Evolutionary conservation across 2,888 invertebrate genomes (phyloP), one percentile per base, ranked within the genome.

Genomic region (Eristalis arbustorum): DNA sequence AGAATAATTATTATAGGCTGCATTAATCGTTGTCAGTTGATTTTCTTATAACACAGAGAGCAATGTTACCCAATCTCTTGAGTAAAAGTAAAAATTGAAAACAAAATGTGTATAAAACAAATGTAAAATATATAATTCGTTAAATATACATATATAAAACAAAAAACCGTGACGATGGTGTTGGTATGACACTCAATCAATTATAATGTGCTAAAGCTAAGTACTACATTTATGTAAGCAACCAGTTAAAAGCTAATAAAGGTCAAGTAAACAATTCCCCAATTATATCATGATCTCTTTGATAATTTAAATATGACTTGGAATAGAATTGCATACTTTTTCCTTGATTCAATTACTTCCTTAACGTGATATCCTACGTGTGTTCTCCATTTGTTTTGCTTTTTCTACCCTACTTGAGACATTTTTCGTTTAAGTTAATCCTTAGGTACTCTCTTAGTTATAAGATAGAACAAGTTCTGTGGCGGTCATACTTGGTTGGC

Each of bases 21-120:
- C 56, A 76, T 61, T 81, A 59, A 66, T 61, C 75, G 22, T 82
- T 72, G 76, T 49, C 66, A 69, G 69, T 66, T 71, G 25, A 14
- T 28, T 59, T 67, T 62, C 22, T 62, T 66, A 49, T 31, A 57
- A 59, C 23, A 22, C 22, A 72, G 13, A 42, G 68, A 59, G 11
- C 14, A 25, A 25, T 25, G 23, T 59, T 37, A 34, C 6, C n/a
- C 34, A n/a, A 59, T n/a, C 14, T 42, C 31, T 28, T 25, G 40
- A 56, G 31, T n/a, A 40, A 66, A 49, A 23, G 64, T 72, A n/a
- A 73, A 34, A 22, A 14, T 42, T 34, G 59, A 37, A 34, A 28
- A 62, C 11, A 61, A 42, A 42, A 22, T 14, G 22, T 6, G 28
- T 49, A 73, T n/a, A 28, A 25, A 63, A 49, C 31, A 31, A 42